These are phyloP conservation scores for Anguilla japonica DNA, from an alignment of 2,113 vertebrate genomes.

Conservation along the genomic window DNA sequence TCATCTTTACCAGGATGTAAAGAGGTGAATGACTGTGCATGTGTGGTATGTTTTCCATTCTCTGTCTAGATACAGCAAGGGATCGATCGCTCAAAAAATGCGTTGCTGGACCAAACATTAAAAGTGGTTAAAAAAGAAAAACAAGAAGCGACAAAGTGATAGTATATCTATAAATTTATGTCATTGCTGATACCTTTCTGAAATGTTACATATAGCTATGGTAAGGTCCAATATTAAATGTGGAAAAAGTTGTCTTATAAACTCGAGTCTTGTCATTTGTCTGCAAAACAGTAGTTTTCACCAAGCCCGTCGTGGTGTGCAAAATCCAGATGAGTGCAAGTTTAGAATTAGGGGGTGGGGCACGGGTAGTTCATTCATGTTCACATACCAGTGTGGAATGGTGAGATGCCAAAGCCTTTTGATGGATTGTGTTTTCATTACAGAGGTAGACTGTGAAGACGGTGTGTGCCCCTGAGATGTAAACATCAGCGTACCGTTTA, in stretches of 20 bases:
- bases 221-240: slow-evolving; percentile 78
- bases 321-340: neutral
- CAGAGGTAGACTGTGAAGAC: neutral
- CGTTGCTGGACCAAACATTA: slow-evolving; percentile 81
- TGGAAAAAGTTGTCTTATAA: slow-evolving; percentile 55
- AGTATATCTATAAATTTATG: neutral
- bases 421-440: neutral
- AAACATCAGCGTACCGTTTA: neutral
- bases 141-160: slow-evolving; percentile 4
- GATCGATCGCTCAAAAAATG: slow-evolving; percentile 64
- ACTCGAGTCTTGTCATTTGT: slow-evolving; percentile 14
- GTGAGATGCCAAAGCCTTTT: neutral
- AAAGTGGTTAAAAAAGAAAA: slow-evolving; percentile 37
- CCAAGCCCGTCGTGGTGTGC: neutral
- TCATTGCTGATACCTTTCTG: slow-evolving; percentile 22
- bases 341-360: too few species aligned
- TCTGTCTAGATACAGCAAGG: slow-evolving; percentile 63
- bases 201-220: slow-evolving; percentile 75
- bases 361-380: neutral
- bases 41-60: slow-evolving; percentile 68
- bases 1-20: slow-evolving; percentile 58
- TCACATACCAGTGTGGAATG: neutral
- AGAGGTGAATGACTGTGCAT: slow-evolving; percentile 75
- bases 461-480: neutral
- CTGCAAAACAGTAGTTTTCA: neutral